phyloP scores from a whole-genome alignment of 2,113 vertebrate species.

The Fregetta grallaria region DNA sequence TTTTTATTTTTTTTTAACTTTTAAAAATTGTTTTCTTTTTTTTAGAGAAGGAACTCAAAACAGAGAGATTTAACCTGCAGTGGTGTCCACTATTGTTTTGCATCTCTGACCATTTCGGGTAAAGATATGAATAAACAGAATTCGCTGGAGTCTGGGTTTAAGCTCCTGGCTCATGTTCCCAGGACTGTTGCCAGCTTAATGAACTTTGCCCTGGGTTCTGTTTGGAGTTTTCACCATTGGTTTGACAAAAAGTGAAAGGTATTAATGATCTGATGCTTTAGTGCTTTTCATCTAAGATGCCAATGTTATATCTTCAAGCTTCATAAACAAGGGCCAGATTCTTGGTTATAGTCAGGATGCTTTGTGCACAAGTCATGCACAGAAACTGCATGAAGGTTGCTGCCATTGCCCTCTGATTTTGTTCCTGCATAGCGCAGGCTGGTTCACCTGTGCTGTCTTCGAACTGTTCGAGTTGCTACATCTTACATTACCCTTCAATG shows the following conservation, averaged over 20 bases:
- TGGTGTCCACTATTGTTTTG: neutral
- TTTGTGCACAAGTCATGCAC: neutral
- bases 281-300: neutral
- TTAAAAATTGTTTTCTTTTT: too few relatives aligned
- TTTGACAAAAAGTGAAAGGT: constrained; percentile 46
- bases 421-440: neutral
- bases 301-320: neutral
- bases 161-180: neutral
- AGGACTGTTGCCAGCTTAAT: neutral
- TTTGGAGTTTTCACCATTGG: constrained; percentile 18
- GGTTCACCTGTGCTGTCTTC: neutral
- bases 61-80: neutral
- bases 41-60: neutral
- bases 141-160: constrained; percentile 4
- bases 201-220: constrained; percentile 14
- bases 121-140: neutral
- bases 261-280: constrained; percentile 19
- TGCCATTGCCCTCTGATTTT: neutral
- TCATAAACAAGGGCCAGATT: neutral
- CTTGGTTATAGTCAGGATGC: neutral
- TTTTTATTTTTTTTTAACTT: neutral
- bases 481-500: neutral
- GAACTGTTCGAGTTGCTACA: neutral
- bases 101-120: constrained; percentile 22
- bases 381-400: neutral